Conservation (phyloP, 2,113 vertebrate species). For the Haemorhous mexicanus region DNA sequence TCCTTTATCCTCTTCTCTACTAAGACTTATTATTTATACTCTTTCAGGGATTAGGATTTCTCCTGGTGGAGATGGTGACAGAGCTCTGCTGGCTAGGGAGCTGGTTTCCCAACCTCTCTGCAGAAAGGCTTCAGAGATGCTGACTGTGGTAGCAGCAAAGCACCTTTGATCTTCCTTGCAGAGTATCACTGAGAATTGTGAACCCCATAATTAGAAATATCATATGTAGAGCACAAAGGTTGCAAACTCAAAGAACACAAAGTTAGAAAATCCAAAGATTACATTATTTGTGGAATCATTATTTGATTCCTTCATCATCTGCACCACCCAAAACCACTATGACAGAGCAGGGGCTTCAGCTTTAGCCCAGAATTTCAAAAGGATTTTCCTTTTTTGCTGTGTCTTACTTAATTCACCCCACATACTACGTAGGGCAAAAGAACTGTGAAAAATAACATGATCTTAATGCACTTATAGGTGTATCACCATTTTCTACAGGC, state of each 20-base stretch:
- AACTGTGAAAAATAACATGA: neutral
- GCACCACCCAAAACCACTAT: neutral
- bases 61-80: neutral
- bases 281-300: neutral
- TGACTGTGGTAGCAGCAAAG: neutral
- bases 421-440: neutral
- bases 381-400: neutral
- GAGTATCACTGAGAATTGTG: constrained; percentile 18
- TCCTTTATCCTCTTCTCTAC: neutral
- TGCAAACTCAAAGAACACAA: neutral
- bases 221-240: neutral
- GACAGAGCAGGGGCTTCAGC: neutral
- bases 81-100: neutral
- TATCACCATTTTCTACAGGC: neutral
- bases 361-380: neutral
- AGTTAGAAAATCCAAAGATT: neutral
- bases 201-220: constrained; percentile 49
- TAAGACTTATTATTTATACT: neutral
- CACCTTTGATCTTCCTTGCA: constrained; percentile 39
- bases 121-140: constrained; percentile 3
- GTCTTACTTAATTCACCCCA: neutral
- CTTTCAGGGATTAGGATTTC: neutral
- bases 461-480: neutral
- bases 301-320: neutral
- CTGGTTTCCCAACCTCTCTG: constrained; percentile 10